Evolutionary conservation across 1,140 invertebrate species (phyloP).

Genomic region (Eufriesea mexicana): DNA sequence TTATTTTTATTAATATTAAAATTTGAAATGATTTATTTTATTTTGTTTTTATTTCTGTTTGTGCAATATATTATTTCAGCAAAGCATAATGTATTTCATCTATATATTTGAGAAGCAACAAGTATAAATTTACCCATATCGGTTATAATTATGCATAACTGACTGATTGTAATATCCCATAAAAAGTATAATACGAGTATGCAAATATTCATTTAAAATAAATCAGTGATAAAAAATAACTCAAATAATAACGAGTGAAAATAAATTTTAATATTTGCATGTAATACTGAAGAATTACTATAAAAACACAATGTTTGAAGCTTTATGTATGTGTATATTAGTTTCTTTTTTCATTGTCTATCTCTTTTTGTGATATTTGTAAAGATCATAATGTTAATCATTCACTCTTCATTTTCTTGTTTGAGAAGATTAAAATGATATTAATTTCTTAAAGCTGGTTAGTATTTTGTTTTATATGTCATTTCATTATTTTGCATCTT

Average conservation of each 20-base stretch:
- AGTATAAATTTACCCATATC: neutral
- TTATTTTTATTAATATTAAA: constrained; percentile 8
- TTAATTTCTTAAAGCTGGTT: neutral
- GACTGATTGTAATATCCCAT: neutral
- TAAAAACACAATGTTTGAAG: neutral
- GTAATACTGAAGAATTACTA: neutral
- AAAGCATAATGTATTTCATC: neutral
- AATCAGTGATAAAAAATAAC: neutral
- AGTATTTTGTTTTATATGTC: neutral
- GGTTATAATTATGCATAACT: constrained; percentile 9
- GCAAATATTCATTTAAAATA: neutral
- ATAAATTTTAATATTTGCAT: neutral
- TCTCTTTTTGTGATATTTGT: neutral
- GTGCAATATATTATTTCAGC: neutral
- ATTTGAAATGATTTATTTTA: constrained; percentile 2
- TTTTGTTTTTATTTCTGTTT: constrained; percentile 10
- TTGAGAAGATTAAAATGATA: neutral
- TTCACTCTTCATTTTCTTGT: neutral
- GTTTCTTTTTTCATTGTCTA: neutral
- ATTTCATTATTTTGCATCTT: neutral
- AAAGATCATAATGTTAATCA: constrained; percentile 1
- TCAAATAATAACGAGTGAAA: neutral
- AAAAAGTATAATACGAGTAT: neutral
- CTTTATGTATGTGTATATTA: neutral
- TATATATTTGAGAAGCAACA: neutral